These are phyloP conservation scores for Cosmopolites sordidus DNA, from an alignment of 2,888 invertebrate species.

Conservation along the genomic window DNA sequence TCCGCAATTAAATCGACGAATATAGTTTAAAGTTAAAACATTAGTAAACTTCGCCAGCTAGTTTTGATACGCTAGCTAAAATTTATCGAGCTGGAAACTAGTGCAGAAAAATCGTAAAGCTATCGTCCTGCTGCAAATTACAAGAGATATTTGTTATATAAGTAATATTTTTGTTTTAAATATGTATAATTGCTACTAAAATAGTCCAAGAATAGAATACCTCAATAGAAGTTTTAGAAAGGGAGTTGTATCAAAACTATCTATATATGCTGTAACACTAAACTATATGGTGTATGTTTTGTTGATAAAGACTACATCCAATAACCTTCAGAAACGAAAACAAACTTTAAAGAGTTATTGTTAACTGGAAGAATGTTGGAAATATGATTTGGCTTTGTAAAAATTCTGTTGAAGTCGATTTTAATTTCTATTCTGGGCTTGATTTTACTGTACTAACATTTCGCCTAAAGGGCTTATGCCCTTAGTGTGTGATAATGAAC, in stretches of 20 bases:
- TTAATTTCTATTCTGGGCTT: conserved; percentile 8
- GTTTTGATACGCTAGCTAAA: conserved; percentile 12
- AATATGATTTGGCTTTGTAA: too few relatives aligned
- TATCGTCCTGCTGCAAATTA: conserved; percentile 31
- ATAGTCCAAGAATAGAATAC: conserved; percentile 31
- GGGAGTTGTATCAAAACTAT: too few relatives aligned
- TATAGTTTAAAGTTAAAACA: neutral
- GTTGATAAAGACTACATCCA: too few relatives aligned
- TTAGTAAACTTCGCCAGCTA: too few relatives aligned
- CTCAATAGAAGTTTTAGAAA: conserved; percentile 11
- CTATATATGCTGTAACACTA: too few relatives aligned
- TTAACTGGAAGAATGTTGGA: too few relatives aligned
- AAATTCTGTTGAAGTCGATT: too few relatives aligned
- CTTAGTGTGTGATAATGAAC: conserved; percentile 51
- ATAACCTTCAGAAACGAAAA: too few relatives aligned
- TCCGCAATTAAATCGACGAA: too few relatives aligned
- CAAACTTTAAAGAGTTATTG: too few relatives aligned
- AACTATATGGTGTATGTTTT: too few relatives aligned
- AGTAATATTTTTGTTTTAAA: conserved; percentile 42
- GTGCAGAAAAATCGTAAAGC: conserved; percentile 27
- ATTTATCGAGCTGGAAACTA: conserved; percentile 23
- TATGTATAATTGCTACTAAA: conserved; percentile 51
- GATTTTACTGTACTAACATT: conserved; percentile 26
- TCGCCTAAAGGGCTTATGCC: conserved; percentile 32
- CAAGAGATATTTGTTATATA: conserved; percentile 41